Base-by-base conservation (phyloP, 2,888 invertebrate species). In the Sipha maydis region DNA sequence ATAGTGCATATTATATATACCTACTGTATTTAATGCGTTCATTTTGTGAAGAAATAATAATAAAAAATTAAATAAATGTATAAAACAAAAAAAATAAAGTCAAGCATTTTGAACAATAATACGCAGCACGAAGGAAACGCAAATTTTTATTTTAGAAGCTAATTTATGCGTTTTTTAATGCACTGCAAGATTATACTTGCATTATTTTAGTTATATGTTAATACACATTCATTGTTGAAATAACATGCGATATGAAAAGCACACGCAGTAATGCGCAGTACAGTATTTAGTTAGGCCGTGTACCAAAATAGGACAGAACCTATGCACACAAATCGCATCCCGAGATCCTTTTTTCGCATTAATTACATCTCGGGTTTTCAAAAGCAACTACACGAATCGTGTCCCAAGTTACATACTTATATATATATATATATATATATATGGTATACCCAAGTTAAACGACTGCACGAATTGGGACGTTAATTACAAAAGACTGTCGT, bases 91-190 rank as follows among this genome's bases (percentile, higher is more conserved):
- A 80, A 80, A 34, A 48, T 56, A 21, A 28, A 19, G 19, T n/a
- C 38, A 14, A 83, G 38, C 56, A 28, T 75, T 83, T 75, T 38
- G 28, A 56, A 34, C 31, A 56, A 75, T 75, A 56, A 71, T 28
- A 38, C 75, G 48, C 34, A 7, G 17, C 75, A 75, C 61, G 75
- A 75, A 83, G 38, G 75, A 75, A 83, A 75, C 11, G 56, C 67
- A 19, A 38, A n/a, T 75, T 25, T 48, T 48, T 76, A 28, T 54
- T 14, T 17, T 56, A 75, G 56, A 61, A 4, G 34, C 73, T 83
- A 83, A 83, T 75, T 75, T 83, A 83, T 83, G 75, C 83, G 61
- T 75, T 75, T 83, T 34, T 75, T 61, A 75, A 83, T 73, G 83
- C 38, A 21, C 38, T 34, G 38, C 75, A 61, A 83, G 38, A 83